phyloP scores from a whole-genome alignment of 2,888 invertebrate genomes.

The Bombyx huttoni region DNA sequence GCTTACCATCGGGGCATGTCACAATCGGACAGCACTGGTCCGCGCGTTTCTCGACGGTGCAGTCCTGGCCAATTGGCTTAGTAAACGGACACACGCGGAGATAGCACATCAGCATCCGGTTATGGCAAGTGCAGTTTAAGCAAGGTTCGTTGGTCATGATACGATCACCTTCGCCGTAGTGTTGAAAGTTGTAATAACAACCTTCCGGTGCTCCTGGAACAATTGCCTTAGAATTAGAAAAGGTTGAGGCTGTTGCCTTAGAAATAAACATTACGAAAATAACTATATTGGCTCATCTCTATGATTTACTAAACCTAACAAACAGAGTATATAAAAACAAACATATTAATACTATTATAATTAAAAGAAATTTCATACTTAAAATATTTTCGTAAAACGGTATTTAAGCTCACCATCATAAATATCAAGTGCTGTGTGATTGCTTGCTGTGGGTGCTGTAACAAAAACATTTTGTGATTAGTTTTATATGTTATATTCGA shows the following conservation, averaged over 20 bases:
- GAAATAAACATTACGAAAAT: no score
- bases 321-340: no score
- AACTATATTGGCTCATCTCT: no score
- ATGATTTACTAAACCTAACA: no score
- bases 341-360: no score
- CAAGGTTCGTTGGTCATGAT: slow-evolving; percentile 96
- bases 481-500: not conserved
- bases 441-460: slow-evolving; percentile 78
- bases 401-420: slow-evolving; percentile 60
- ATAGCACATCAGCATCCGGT: slow-evolving; percentile 96
- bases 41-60: slow-evolving; percentile 89
- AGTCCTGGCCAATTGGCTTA: slow-evolving; percentile 93
- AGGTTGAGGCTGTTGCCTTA: no score
- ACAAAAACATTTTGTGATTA: slow-evolving; percentile 26
- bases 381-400: no score
- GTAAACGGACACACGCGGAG: slow-evolving; percentile 94
- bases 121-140: slow-evolving; percentile 95
- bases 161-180: slow-evolving; percentile 92
- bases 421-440: slow-evolving; percentile 75
- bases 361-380: no score
- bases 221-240: no score
- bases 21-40: slow-evolving; percentile 96
- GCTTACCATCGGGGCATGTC: slow-evolving; percentile 91
- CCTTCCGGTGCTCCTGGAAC: slow-evolving; percentile 74
- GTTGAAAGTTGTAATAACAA: slow-evolving; percentile 95